Evolutionary conservation across 2,113 vertebrate species (phyloP).

Genomic region (Capricornis sumatraensis): DNA sequence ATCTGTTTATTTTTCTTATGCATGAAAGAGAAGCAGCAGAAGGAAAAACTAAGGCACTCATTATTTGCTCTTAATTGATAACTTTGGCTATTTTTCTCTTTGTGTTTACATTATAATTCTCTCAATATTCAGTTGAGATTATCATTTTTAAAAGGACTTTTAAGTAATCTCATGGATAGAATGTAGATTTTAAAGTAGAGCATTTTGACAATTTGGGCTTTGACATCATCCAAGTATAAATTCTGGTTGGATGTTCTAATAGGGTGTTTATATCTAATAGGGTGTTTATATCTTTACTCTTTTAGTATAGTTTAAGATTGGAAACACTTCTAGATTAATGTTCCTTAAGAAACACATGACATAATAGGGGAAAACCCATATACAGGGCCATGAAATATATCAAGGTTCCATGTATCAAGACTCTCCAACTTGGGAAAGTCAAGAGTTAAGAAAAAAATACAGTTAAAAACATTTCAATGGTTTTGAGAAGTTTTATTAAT

Average conservation of each 20-base stretch:
- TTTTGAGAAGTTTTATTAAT: neutral
- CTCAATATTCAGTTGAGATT: conserved; percentile 2
- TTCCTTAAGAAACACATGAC: neutral
- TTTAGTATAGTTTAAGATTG: neutral
- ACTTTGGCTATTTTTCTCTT: neutral
- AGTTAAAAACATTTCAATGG: neutral
- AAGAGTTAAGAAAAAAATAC: neutral
- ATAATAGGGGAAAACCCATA: neutral
- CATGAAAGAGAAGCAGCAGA: neutral
- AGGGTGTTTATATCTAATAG: neutral
- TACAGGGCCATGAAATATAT: neutral
- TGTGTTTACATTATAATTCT: neutral
- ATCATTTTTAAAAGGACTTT: neutral
- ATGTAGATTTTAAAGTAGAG: neutral
- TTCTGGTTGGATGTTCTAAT: neutral
- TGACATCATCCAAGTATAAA: neutral
- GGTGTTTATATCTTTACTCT: neutral
- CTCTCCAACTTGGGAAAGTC: neutral
- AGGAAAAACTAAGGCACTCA: neutral
- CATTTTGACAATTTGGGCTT: neutral
- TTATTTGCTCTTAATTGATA: neutral
- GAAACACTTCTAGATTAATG: neutral
- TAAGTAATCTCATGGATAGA: neutral
- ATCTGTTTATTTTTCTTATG: neutral
- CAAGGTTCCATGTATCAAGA: neutral